Evolutionary conservation across 2,797 vertebrate genomes (phyloP).

Genomic region (Melanotaenia maccullochi): DNA sequence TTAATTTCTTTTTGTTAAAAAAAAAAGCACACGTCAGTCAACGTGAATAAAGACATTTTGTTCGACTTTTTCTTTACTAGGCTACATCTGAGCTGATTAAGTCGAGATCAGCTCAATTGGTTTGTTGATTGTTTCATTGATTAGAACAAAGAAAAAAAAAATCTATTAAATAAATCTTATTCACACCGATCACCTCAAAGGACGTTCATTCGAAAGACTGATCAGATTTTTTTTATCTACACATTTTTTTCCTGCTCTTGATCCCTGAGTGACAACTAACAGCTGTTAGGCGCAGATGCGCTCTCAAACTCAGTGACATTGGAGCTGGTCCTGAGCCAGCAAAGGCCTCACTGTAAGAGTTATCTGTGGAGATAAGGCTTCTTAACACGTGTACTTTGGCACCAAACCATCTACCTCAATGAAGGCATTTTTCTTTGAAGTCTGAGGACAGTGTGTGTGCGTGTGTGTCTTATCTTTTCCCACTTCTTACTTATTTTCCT

Average conservation of each 20-base stretch:
- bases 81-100: conserved; percentile 26
- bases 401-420: conserved; percentile 36
- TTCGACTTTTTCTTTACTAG: conserved; percentile 38
- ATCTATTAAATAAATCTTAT: neutral
- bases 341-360: conserved; percentile 3
- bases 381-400: conserved; percentile 65
- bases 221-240: conserved; percentile 8
- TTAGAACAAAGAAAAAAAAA: neutral
- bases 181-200: neutral
- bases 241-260: neutral
- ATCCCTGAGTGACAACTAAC: conserved; percentile 69
- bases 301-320: conserved; percentile 64
- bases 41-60: conserved; percentile 55
- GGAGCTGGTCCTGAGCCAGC: conserved; percentile 47
- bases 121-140: conserved; percentile 19
- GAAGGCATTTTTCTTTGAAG: conserved; percentile 8
- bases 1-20: conserved; percentile 1
- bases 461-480: conserved; percentile 5
- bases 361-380: conserved; percentile 59
- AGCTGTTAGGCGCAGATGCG: conserved; percentile 75
- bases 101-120: conserved; percentile 8
- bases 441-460: neutral
- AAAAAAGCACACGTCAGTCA: conserved; percentile 49
- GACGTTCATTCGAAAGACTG: neutral
- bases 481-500: neutral